phyloP scores from a whole-genome alignment of 2,888 invertebrate species.

The Drosophila nigricruria region DNA sequence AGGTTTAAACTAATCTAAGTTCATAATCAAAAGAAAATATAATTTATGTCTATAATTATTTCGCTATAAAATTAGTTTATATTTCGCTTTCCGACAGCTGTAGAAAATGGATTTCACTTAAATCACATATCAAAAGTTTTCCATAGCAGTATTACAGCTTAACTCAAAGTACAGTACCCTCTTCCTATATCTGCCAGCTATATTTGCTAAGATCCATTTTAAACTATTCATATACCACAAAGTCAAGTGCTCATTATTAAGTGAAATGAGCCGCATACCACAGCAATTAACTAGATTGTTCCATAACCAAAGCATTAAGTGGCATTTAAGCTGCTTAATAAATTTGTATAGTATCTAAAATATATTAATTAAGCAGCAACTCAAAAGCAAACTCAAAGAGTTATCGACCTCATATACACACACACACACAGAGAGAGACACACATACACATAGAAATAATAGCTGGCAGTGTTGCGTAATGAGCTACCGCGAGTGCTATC shows the following conservation, averaged over 20 bases:
- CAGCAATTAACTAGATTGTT: neutral
- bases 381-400: constrained; percentile 11
- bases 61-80: too few species aligned
- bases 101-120: too few species aligned
- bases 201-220: neutral
- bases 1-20: too few species aligned
- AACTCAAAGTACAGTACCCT: too few species aligned
- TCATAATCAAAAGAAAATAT: too few species aligned
- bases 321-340: constrained; percentile 1
- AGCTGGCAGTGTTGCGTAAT: constrained; percentile 23
- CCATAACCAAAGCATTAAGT: neutral
- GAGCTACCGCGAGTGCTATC: constrained; percentile 29
- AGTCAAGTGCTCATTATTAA: neutral
- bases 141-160: too few species aligned
- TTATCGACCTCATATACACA: constrained; percentile 11
- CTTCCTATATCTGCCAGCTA: neutral
- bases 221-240: constrained; percentile 1
- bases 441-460: neutral
- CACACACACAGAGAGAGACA: neutral
- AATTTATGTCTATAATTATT: too few species aligned
- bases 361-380: constrained; percentile 12
- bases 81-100: too few species aligned
- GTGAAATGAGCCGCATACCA: neutral
- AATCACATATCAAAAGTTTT: too few species aligned
- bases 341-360: constrained; percentile 13